Percentiles rank a stretch among this genome's conserved stretches.
Conservation (phyloP, 2,888 invertebrate genomes). For the Endomychus coccineus region DNA sequence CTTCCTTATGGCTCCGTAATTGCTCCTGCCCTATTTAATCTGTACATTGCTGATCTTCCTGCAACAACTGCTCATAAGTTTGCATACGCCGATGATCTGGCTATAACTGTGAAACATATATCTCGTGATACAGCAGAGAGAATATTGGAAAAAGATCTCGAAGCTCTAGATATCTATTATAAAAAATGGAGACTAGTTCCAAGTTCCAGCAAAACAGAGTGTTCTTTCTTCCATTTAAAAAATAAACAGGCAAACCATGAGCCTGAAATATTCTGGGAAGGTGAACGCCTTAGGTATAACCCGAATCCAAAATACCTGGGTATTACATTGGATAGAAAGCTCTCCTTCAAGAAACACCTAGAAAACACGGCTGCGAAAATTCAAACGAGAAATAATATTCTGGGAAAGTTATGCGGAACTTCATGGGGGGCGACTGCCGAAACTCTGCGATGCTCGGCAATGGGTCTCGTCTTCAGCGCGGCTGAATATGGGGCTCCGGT, state of each 20-base stretch:
- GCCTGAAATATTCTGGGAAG: background rate
- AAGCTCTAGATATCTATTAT: too few relatives aligned
- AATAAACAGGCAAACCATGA: conserved; percentile 4
- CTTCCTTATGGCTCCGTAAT: conserved; percentile 18
- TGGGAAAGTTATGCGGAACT: conserved; percentile 17
- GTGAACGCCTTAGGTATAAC: conserved; percentile 1
- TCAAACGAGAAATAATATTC: conserved; percentile 17
- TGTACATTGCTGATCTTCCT: conserved; percentile 12
- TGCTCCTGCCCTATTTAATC: conserved; percentile 16
- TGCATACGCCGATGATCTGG: conserved; percentile 13
- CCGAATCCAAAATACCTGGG: conserved; percentile 19
- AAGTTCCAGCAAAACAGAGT: too few relatives aligned
- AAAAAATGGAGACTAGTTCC: too few relatives aligned
- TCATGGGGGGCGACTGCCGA: conserved; percentile 15
- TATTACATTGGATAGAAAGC: conserved; percentile 19
- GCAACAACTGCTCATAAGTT: conserved; percentile 9
- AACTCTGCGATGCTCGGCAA: conserved; percentile 12
- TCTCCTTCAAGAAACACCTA: conserved; percentile 20
- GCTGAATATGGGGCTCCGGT: too few relatives aligned
- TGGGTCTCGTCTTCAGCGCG: too few relatives aligned
- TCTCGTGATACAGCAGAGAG: too few relatives aligned
- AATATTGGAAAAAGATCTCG: too few relatives aligned
- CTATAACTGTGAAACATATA: too few relatives aligned
- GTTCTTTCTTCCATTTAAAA: too few relatives aligned
- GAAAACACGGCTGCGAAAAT: conserved; percentile 15